Base-by-base conservation (phyloP, 1,140 invertebrate genomes). In the Sesamia nonagrioides region DNA sequence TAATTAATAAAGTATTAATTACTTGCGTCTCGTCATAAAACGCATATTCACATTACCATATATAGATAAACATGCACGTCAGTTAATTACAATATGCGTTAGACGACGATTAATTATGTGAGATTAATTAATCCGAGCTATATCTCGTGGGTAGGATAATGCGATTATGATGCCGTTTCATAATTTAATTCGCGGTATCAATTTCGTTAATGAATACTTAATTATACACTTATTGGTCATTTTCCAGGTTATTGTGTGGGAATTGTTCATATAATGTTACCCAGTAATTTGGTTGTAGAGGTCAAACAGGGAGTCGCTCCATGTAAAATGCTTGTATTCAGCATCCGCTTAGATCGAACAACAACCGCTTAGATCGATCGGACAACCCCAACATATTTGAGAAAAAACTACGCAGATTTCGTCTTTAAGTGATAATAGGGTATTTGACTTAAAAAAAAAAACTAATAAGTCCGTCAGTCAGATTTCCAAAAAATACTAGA, bases 21-120 rank as follows among this genome's bases (percentile, higher is more conserved):
- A 69, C 11, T 21, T 33, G 15, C 15, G 33, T 5, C 45, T 15
- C 40, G 27, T 50, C 40, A 76, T 42, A 63, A 76, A 21, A 48
- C 63, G 17, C 52, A 71, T 50, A 72, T 72, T 78, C 75, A 15
- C 48, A 72, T 56, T 56, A 27, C 54, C 54, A 11, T 21, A 68
- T n/a, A 60, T 78, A 72, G 63, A 52, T 63, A 66, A 74, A 63
- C 66, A 72, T 71, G 61, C 37, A 75, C 72, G 73, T 80, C 45
- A 33, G 42, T 45, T 80, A 80, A 80, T 77, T 52, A 73, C 74
- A 54, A 61, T 77, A 69, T 60, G 45, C 54, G 66, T 77, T 52
- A 80, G 74, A 63, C 63, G 17, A 40, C 79, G 61, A 58, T 80
- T 80, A 77, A 80, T 80, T 76, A 80, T 33, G 17, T 17, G 58